Conservation (phyloP, 92 coral and sea anemone species). For the Plumapathes pennacea region DNA sequence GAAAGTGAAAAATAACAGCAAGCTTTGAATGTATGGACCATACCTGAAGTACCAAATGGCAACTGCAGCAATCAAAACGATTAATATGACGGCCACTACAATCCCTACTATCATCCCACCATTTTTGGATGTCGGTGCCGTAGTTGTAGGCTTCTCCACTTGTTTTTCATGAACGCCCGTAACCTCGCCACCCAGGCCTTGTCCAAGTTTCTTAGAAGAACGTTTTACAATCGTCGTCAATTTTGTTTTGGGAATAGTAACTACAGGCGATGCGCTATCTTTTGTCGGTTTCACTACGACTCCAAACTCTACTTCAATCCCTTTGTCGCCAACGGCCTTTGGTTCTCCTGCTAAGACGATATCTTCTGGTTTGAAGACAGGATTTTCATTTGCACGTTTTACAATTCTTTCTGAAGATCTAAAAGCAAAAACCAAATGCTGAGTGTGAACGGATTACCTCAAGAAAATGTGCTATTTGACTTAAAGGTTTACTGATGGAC, state of each 20-base stretch:
- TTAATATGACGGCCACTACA: slow-evolving; percentile 1
- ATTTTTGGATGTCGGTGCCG: not conserved
- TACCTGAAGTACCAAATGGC: slow-evolving; percentile 33
- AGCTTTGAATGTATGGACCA: too few species aligned
- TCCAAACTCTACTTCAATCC: slow-evolving; percentile 22
- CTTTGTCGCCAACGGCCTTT: slow-evolving; percentile 3
- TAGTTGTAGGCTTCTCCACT: not conserved
- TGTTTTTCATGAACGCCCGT: not conserved
- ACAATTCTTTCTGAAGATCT: too few species aligned
- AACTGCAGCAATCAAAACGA: slow-evolving; percentile 10
- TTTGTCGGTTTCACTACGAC: slow-evolving; percentile 5
- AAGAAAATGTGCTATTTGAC: too few species aligned
- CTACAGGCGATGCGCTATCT: not conserved
- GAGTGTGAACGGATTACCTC: too few species aligned
- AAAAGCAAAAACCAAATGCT: too few species aligned
- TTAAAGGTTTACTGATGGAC: too few species aligned
- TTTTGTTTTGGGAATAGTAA: not conserved
- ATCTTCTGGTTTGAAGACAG: slow-evolving; percentile 3
- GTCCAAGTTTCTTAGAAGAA: not conserved
- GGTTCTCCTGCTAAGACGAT: slow-evolving; percentile 7
- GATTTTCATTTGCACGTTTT: slow-evolving; percentile 3
- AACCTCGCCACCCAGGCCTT: slow-evolving; percentile 1
- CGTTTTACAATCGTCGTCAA: not conserved
- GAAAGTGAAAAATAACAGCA: too few species aligned
- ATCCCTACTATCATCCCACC: slow-evolving; percentile 21